Evolutionary conservation across 2,888 invertebrate genomes (phyloP), one percentile per base, ranked within the genome.

Genomic region (Lomographa bimaculata): DNA sequence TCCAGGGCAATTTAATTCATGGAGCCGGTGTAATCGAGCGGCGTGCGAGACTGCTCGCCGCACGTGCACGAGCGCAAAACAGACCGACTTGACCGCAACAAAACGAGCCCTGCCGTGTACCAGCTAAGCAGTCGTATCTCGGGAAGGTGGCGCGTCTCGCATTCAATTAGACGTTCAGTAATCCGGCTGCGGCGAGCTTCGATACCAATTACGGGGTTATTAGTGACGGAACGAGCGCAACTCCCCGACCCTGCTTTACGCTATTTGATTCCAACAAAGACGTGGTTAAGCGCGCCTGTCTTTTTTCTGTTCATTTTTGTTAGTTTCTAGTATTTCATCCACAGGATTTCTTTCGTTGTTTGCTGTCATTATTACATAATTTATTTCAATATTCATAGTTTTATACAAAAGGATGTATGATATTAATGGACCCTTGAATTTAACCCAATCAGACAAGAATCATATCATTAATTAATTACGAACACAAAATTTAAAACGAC

Each of bases 111-210:
- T 28, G 26, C 39, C 17, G 26, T 18, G 39, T 14, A 14, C 14
- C 25, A 7, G 30, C 29, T 9, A 36, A 11, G 30, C 34, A 24
- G 45, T 26, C 12, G 36, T 67, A 64, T 59, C 56, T 55, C 55
- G 41, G 55, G 56, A 60, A 64, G 61, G 60, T 54, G 64, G 57
- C 54, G 60, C 79, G 79, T 79, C 84, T 85, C 84, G 85, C 84
- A 89, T 87, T 87, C 87, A 89, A 89, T 89, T 89, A 89, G 86
- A 86, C 78, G 87, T 77, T 80, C 79, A 80, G 84, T 89, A 89
- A 89, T 89, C 87, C 87, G 72, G 78, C 81, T 79, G 81, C 80
- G 80, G 80, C 78, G 78, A 86, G 87, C 87, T 86, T 80, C 87
- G 83, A 87, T 87, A 84, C 87, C 87, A 89, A 89, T 89, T 89